Conservation (phyloP, 1,140 invertebrate species). For the Coelopa frigida region DNA sequence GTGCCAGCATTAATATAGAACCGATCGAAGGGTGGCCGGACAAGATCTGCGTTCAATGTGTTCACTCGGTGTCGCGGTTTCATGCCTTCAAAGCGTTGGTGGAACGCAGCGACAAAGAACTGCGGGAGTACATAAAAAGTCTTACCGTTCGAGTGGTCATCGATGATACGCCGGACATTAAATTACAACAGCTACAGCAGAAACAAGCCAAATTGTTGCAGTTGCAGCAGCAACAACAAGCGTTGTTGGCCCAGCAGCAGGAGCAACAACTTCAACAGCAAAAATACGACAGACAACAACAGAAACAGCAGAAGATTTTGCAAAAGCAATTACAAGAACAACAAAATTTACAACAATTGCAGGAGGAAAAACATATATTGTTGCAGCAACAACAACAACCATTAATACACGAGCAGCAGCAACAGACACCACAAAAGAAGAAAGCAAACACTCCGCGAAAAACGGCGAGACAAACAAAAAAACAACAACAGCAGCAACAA, state of each 20-base stretch:
- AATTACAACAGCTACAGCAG: neutral
- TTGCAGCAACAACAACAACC: slow-evolving; percentile 16
- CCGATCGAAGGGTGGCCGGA: slow-evolving; percentile 50
- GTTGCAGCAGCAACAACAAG: slow-evolving; percentile 1
- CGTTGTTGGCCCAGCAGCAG: slow-evolving; percentile 18
- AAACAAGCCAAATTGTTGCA: slow-evolving; percentile 1
- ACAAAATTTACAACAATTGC: slow-evolving; percentile 17
- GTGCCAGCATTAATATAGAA: slow-evolving; percentile 51
- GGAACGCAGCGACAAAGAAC: slow-evolving; percentile 49
- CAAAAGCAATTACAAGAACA: slow-evolving; percentile 31
- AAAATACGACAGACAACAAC: slow-evolving; percentile 20
- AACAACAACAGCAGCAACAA: slow-evolving; percentile 19
- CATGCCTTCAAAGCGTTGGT: slow-evolving; percentile 53
- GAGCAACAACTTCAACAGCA: slow-evolving; percentile 19
- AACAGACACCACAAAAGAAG: neutral
- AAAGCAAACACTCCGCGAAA: neutral
- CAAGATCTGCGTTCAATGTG: slow-evolving; percentile 53
- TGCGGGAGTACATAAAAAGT: slow-evolving; percentile 43
- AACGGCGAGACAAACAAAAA: neutral
- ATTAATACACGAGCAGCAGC: slow-evolving; percentile 10
- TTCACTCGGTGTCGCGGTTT: slow-evolving; percentile 52
- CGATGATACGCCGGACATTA: slow-evolving; percentile 14
- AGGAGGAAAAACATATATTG: slow-evolving; percentile 25
- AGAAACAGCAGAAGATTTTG: slow-evolving; percentile 26
- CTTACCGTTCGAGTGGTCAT: slow-evolving; percentile 28